Conservation (phyloP, 2,888 invertebrate species). For the Andrena minutula region DNA sequence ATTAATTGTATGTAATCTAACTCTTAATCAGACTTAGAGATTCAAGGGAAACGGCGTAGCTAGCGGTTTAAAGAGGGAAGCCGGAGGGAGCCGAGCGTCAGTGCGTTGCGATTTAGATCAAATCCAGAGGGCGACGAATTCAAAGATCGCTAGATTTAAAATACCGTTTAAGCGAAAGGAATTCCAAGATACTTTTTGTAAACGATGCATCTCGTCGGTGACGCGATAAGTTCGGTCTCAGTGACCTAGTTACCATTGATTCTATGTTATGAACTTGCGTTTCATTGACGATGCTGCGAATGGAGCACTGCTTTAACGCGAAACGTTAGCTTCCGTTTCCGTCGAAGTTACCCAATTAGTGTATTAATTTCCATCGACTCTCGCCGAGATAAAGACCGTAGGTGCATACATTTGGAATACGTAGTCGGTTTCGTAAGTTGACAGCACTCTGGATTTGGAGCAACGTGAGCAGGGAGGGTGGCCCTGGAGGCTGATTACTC, state of each 20-base stretch:
- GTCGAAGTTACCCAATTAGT: neutral
- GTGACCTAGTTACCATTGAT: neutral
- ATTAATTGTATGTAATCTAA: conserved; percentile 79
- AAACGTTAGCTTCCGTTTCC: neutral
- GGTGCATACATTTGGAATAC: too few species aligned
- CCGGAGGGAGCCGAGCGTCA: neutral
- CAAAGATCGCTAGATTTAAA: neutral
- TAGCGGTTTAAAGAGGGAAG: conserved; percentile 48
- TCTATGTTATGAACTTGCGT: neutral
- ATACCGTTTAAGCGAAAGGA: neutral
- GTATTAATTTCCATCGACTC: too few species aligned
- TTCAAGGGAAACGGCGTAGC: conserved; percentile 62
- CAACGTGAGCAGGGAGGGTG: conserved; percentile 33
- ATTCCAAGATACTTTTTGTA: neutral
- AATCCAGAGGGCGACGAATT: conserved; percentile 58
- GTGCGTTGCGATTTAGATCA: conserved; percentile 36
- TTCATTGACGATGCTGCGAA: neutral
- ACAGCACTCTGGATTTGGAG: conserved; percentile 63
- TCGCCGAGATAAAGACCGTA: too few species aligned
- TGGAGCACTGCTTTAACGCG: too few species aligned
- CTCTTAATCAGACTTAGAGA: conserved; percentile 73
- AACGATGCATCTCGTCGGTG: neutral
- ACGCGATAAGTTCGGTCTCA: neutral
- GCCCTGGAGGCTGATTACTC: conserved; percentile 81
- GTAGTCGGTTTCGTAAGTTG: neutral